Percentiles rank a stretch among this genome's conserved stretches.
These are phyloP conservation scores for Pseudochirops cupreus DNA, from an alignment of 2,797 vertebrate genomes.

Conservation along the genomic window DNA sequence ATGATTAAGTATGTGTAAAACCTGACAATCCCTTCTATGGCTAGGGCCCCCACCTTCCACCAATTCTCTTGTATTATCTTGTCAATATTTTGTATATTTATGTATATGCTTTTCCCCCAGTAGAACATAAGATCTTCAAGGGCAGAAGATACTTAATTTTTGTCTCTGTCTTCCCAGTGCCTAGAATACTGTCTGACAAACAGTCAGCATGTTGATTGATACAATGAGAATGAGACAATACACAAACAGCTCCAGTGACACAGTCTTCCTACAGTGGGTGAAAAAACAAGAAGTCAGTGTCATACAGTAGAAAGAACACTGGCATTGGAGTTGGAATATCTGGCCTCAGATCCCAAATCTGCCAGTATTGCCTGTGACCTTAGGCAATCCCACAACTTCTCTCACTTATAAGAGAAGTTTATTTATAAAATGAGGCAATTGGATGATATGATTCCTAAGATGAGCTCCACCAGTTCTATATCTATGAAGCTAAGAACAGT, in stretches of 20 bases:
- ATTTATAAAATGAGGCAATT: background rate
- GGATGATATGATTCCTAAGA: background rate
- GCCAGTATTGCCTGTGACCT: background rate
- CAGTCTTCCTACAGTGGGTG: background rate
- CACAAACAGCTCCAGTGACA: background rate
- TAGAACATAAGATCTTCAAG: background rate
- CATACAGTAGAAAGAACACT: background rate
- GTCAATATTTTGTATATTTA: background rate
- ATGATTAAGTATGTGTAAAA: background rate
- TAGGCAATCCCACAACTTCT: background rate
- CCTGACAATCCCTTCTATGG: background rate
- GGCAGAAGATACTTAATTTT: background rate
- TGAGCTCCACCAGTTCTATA: background rate
- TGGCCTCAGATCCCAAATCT: background rate
- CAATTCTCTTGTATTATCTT: background rate
- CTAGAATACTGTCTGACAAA: background rate
- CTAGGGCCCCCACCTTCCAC: background rate
- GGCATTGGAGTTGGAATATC: background rate
- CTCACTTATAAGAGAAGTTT: background rate
- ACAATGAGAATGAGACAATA: background rate
- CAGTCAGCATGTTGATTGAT: background rate
- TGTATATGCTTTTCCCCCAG: background rate
- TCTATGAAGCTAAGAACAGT: background rate
- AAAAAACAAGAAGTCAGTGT: background rate
- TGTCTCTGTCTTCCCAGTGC: background rate